phyloP scores from a whole-genome alignment of 2,888 invertebrate species.

The Mythimna impura region DNA sequence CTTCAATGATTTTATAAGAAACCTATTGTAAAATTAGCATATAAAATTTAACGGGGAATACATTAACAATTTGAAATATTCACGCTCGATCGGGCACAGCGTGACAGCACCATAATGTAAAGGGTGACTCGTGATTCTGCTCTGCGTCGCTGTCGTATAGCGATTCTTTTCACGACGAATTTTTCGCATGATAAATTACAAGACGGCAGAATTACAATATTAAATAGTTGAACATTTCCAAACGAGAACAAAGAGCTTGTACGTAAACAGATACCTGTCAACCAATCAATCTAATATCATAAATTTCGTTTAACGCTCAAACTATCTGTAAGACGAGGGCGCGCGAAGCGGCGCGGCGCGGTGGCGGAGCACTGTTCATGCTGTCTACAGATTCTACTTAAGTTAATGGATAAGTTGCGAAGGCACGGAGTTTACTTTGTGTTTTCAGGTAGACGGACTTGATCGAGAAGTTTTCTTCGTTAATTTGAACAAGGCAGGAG shows the following conservation, averaged over 20 bases:
- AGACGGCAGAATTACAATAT: constrained; percentile 32
- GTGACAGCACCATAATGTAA: constrained; percentile 72
- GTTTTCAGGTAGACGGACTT: constrained; percentile 90
- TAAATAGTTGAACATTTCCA: constrained; percentile 45
- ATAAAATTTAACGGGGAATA: constrained; percentile 54
- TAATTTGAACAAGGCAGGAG: constrained; percentile 89
- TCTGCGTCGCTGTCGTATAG: constrained; percentile 48
- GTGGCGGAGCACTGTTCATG: constrained; percentile 78
- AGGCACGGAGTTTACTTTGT: constrained; percentile 90
- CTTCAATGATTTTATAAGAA: constrained; percentile 45
- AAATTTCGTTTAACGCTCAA: constrained; percentile 84
- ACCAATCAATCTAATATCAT: constrained; percentile 82
- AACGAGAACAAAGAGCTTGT: constrained; percentile 52
- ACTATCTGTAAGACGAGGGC: constrained; percentile 77
- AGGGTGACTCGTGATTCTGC: constrained; percentile 75
- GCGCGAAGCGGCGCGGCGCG: constrained; percentile 18
- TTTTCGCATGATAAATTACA: constrained; percentile 65
- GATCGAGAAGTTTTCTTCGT: constrained; percentile 89
- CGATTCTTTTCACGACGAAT: constrained; percentile 67
- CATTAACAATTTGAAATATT: constrained; percentile 59
- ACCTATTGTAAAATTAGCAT: constrained; percentile 50
- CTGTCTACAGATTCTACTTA: constrained; percentile 90
- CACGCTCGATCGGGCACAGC: constrained; percentile 69
- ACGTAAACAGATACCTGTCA: constrained; percentile 67
- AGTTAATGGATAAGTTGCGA: constrained; percentile 90